A percentile compares a stretch with the other conserved stretches of the same genome.
Conservation (phyloP, 2,113 vertebrate species). For the Semicossyphus pulcher region DNA sequence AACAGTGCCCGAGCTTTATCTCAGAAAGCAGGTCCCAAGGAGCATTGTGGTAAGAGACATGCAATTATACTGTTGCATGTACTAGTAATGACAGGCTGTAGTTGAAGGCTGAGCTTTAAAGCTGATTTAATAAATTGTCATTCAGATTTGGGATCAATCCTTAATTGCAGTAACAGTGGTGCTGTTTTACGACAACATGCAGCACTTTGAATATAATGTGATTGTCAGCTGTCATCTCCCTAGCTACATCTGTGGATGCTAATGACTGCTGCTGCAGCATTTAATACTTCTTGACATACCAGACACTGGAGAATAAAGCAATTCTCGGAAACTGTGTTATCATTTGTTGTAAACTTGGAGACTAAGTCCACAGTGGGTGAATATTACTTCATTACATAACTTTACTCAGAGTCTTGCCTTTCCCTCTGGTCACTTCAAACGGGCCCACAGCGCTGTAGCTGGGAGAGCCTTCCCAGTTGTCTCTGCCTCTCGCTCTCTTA, state of each 20-base stretch:
- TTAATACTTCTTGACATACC: neutral
- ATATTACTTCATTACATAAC: neutral
- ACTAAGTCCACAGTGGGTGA: neutral
- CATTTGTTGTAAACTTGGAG: neutral
- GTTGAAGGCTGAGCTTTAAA: no score
- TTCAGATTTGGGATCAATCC: no score
- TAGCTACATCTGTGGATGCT: neutral
- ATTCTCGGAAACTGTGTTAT: neutral
- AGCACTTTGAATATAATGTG: neutral
- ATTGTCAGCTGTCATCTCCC: neutral
- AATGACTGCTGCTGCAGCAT: neutral
- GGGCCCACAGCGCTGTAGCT: slow-evolving; percentile 18
- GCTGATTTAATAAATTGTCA: no score
- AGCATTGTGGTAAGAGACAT: no score
- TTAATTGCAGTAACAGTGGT: neutral
- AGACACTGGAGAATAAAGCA: neutral
- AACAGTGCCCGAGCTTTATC: no score
- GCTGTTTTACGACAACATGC: neutral
- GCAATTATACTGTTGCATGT: no score
- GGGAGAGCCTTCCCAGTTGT: slow-evolving; percentile 31
- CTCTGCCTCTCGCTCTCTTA: slow-evolving; percentile 17
- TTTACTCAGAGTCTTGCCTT: neutral
- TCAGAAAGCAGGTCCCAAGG: no score
- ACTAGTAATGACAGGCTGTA: no score
- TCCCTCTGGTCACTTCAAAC: slow-evolving; percentile 28